Conservation (phyloP, 2,888 invertebrate genomes). For the Tiliacea aurago region DNA sequence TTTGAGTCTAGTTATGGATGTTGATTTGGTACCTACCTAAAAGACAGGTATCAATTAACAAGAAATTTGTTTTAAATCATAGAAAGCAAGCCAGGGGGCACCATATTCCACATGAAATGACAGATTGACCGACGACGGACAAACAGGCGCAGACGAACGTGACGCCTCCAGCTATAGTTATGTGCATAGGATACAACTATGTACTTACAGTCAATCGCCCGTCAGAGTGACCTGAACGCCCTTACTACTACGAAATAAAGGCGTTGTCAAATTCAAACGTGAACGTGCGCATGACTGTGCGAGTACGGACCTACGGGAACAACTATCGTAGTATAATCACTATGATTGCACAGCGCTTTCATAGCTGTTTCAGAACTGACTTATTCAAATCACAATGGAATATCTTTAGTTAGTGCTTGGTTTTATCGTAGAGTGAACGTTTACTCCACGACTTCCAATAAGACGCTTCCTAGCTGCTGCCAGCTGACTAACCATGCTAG, state of each 20-base stretch:
- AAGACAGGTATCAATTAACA: neutral
- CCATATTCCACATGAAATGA: neutral
- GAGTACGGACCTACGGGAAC: neutral
- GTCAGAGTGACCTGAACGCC: no score
- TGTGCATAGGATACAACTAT: neutral
- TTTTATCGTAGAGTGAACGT: no score
- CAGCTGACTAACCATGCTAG: neutral
- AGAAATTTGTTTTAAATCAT: neutral
- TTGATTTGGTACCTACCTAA: no score
- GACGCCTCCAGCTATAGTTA: neutral
- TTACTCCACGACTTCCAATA: neutral
- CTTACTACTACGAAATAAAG: neutral
- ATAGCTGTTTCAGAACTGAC: neutral
- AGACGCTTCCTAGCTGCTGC: neutral
- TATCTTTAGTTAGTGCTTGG: no score
- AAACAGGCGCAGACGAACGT: neutral
- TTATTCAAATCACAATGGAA: neutral
- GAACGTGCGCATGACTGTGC: neutral
- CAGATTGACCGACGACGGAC: neutral
- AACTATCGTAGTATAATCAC: constrained; percentile 1
- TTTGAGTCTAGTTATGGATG: no score
- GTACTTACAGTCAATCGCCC: neutral
- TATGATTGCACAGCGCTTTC: neutral
- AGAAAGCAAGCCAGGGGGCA: neutral
- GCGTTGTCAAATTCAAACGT: neutral